Percentiles rank a stretch among this genome's conserved stretches.
Evolutionary conservation across 1,140 invertebrate species (phyloP).

Genomic region (Aphaenogaster ashmeadi): DNA sequence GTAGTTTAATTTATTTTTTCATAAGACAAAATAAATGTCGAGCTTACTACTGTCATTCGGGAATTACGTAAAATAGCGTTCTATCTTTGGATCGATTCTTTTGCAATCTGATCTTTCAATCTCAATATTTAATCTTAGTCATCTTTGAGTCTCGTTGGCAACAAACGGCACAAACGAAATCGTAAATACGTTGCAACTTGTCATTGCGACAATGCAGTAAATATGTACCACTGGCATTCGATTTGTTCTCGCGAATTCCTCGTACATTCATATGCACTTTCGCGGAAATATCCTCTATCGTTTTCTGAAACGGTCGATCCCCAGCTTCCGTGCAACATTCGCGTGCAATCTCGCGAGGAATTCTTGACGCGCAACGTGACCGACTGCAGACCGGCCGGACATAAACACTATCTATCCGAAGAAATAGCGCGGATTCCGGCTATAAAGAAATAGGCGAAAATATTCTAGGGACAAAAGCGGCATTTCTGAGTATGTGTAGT

Average conservation of each 20-base stretch:
- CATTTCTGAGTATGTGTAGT: not conserved
- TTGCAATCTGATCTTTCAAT: not conserved
- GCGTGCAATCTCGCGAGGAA: constrained; percentile 48
- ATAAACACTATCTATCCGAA: not conserved
- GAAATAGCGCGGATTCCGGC: constrained; percentile 34
- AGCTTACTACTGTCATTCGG: not conserved
- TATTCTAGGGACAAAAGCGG: constrained; percentile 18
- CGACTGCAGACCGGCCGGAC: not conserved
- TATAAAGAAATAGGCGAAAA: constrained; percentile 19
- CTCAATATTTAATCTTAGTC: constrained; percentile 16
- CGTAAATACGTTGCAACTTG: not conserved
- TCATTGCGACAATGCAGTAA: not conserved
- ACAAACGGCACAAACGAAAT: constrained; percentile 11
- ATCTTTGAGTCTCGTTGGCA: not conserved
- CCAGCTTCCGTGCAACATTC: not conserved
- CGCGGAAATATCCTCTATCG: constrained; percentile 35
- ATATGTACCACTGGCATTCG: constrained; percentile 8
- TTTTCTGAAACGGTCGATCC: constrained; percentile 13
- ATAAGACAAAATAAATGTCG: not conserved
- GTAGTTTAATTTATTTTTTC: not conserved
- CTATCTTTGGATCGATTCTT: not conserved
- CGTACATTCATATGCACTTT: constrained; percentile 45
- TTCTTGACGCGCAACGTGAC: constrained; percentile 37
- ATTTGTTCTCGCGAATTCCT: constrained; percentile 38
- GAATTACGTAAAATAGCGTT: not conserved